Conservation (phyloP, 2,797 vertebrate genomes). For the Calcarius lapponicus region DNA sequence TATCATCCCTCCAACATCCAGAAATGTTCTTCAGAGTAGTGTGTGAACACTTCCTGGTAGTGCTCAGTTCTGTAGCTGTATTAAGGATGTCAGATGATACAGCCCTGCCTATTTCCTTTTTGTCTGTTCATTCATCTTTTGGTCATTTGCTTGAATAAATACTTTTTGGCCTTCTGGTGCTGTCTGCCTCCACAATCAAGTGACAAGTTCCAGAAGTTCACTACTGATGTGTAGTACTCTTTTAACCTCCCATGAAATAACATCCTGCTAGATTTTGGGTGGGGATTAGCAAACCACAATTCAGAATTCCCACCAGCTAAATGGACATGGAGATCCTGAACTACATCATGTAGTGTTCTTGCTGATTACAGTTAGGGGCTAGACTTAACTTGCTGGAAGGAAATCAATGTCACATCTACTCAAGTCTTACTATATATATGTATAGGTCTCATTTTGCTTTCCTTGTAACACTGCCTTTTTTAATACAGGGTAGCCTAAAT, state of each 20-base stretch:
- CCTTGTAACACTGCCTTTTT: background rate
- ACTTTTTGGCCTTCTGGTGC: background rate
- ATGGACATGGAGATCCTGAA: background rate
- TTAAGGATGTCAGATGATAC: background rate
- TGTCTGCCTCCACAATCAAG: background rate
- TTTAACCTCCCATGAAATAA: background rate
- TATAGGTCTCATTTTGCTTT: background rate
- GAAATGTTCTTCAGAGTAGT: background rate
- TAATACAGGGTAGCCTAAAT: background rate
- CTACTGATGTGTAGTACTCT: background rate
- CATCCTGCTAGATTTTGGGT: background rate
- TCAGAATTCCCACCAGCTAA: background rate
- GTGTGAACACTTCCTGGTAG: background rate
- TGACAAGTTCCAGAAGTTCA: background rate
- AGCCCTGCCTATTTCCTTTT: background rate
- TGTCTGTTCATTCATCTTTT: background rate
- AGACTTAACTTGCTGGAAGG: background rate
- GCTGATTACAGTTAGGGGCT: background rate
- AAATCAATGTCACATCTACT: background rate
- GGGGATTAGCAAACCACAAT: background rate
- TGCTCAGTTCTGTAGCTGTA: background rate
- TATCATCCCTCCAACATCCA: background rate
- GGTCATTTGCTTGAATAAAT: background rate
- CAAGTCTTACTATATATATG: background rate
- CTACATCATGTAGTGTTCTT: background rate